Conservation (phyloP, 2,797 vertebrate species). For the Sebastes hopkinsi region DNA sequence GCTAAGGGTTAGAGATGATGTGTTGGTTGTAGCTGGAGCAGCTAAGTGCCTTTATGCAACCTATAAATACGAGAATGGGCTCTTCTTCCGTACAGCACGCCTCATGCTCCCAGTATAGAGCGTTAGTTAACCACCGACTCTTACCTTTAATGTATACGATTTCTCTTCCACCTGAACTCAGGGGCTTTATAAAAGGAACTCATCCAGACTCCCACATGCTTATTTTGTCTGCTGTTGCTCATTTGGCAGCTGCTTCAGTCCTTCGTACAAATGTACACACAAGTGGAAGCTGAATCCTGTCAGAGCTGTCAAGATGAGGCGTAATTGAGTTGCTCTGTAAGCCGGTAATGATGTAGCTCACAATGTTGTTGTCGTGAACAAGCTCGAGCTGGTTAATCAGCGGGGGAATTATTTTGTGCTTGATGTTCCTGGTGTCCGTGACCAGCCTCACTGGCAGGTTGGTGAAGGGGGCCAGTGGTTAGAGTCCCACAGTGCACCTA, state of each 20-base stretch:
- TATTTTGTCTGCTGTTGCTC: slow-evolving; percentile 32
- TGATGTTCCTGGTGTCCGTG: background rate
- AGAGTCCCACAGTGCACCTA: background rate
- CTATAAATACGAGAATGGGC: background rate
- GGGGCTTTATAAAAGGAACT: slow-evolving; percentile 29
- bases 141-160: background rate
- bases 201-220: slow-evolving; percentile 33
- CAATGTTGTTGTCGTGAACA: slow-evolving; percentile 33
- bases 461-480: background rate
- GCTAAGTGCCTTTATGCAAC: slow-evolving; percentile 27
- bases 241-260: slow-evolving; percentile 41
- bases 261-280: slow-evolving; percentile 32
- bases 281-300: slow-evolving; percentile 60
- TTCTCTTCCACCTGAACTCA: slow-evolving; percentile 28
- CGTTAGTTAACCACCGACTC: background rate
- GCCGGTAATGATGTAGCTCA: slow-evolving; percentile 53
- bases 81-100: background rate
- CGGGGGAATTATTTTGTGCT: slow-evolving; percentile 25
- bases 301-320: slow-evolving; percentile 60
- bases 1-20: background rate
- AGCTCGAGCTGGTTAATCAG: slow-evolving; percentile 46
- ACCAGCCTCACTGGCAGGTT: background rate
- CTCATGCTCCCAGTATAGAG: background rate
- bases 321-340: slow-evolving; percentile 52
- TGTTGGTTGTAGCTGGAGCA: background rate